These are phyloP conservation scores for Diaphora mendica DNA, from an alignment of 2,888 invertebrate species.

Conservation along the genomic window DNA sequence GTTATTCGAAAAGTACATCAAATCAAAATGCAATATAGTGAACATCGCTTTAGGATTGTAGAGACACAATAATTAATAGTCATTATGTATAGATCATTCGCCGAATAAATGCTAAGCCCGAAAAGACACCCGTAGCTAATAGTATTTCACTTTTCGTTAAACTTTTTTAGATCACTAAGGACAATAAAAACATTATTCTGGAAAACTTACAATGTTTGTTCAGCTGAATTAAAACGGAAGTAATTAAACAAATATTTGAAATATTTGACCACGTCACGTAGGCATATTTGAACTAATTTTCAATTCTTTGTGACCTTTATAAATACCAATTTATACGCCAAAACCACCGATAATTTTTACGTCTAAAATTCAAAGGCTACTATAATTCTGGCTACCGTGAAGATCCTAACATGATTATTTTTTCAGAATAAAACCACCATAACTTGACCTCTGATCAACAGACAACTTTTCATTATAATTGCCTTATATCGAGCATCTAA, in stretches of 20 bases:
- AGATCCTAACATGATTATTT: slow-evolving; percentile 76
- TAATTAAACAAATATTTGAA: slow-evolving; percentile 17
- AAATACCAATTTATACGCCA: slow-evolving; percentile 34
- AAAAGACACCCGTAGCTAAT: background rate
- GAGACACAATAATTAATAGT: too few relatives aligned
- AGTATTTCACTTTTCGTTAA: background rate
- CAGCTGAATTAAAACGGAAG: slow-evolving; percentile 39
- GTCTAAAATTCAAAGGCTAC: slow-evolving; percentile 61
- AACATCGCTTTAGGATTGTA: too few relatives aligned
- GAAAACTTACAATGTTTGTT: slow-evolving; percentile 15
- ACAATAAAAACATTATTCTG: background rate
- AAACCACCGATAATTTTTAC: slow-evolving; percentile 49
- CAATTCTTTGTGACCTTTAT: slow-evolving; percentile 33
- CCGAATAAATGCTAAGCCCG: background rate
- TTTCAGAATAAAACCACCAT: slow-evolving; percentile 51
- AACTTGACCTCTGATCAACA: slow-evolving; percentile 16
- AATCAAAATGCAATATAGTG: too few relatives aligned
- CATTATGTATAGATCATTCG: background rate
- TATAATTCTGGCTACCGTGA: slow-evolving; percentile 78
- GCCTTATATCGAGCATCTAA: slow-evolving; percentile 38
- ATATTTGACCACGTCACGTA: slow-evolving; percentile 40
- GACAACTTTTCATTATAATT: background rate
- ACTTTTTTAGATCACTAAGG: background rate
- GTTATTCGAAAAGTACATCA: too few relatives aligned
- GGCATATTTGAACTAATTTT: slow-evolving; percentile 15